A percentile compares a stretch with the other conserved stretches of the same genome.
Conservation (phyloP, 2,888 invertebrate species). For the Diplolepis rosae region DNA sequence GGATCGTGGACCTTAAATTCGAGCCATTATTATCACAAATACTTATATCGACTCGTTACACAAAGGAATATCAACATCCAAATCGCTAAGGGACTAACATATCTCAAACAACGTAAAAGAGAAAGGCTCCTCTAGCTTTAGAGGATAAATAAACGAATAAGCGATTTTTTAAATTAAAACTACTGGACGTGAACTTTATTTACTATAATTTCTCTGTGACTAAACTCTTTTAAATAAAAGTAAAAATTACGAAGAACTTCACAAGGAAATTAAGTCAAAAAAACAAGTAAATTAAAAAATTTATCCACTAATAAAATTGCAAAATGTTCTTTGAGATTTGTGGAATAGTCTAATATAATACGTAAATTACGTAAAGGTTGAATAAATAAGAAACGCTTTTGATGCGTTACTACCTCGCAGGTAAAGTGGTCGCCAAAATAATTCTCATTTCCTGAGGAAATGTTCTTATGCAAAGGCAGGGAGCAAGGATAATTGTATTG, state of each 20-base stretch:
- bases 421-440: background rate
- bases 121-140: background rate
- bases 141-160: background rate
- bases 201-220: background rate
- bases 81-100: slow-evolving; percentile 17
- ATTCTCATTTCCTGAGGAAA: slow-evolving; percentile 21
- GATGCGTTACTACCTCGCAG: background rate
- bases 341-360: background rate
- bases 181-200: background rate
- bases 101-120: background rate
- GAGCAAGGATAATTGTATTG: slow-evolving; percentile 15
- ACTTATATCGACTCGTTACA: slow-evolving; percentile 21
- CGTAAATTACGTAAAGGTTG: slow-evolving; percentile 1
- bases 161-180: background rate
- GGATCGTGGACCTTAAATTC: slow-evolving; percentile 15
- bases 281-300: background rate
- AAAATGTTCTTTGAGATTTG: background rate
- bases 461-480: slow-evolving; percentile 7
- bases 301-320: background rate
- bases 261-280: background rate
- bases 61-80: slow-evolving; percentile 19
- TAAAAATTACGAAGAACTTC: background rate
- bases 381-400: slow-evolving; percentile 17
- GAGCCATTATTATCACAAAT: slow-evolving; percentile 31
- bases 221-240: background rate